Evolutionary conservation across 2,113 vertebrate genomes (phyloP).

Genomic region (Naja naja): DNA sequence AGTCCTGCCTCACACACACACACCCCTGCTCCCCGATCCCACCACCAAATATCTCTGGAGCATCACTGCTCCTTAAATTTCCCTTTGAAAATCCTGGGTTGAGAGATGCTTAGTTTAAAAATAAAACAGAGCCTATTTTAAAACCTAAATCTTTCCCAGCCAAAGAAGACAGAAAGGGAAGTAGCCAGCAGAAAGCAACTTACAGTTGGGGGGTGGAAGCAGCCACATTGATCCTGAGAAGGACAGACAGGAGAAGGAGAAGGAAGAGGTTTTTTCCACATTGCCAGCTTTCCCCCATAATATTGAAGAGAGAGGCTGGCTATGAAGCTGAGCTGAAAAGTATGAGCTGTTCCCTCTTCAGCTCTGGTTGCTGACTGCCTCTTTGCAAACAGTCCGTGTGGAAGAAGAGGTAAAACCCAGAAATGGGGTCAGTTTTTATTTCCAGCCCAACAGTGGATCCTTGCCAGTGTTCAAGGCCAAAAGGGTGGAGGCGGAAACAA

Average conservation of each 20-base stretch:
- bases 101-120: background rate
- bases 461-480: too few relatives aligned
- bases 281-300: background rate
- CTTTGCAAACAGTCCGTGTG: background rate
- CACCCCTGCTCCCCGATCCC: too few relatives aligned
- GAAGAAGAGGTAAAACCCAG: background rate
- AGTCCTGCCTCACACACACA: background rate
- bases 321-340: background rate
- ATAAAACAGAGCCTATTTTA: background rate
- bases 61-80: background rate
- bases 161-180: background rate
- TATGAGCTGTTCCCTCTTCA: background rate
- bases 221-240: background rate
- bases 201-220: background rate
- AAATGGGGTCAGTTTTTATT: background rate
- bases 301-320: background rate
- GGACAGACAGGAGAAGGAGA: background rate
- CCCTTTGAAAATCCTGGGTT: background rate
- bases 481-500: too few relatives aligned
- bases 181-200: background rate
- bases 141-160: background rate
- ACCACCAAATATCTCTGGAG: background rate
- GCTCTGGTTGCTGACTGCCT: background rate
- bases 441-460: too few relatives aligned
- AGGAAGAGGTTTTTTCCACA: too few relatives aligned